phyloP scores from a whole-genome alignment of 1,140 invertebrate genomes.

The Penaeus chinensis region DNA sequence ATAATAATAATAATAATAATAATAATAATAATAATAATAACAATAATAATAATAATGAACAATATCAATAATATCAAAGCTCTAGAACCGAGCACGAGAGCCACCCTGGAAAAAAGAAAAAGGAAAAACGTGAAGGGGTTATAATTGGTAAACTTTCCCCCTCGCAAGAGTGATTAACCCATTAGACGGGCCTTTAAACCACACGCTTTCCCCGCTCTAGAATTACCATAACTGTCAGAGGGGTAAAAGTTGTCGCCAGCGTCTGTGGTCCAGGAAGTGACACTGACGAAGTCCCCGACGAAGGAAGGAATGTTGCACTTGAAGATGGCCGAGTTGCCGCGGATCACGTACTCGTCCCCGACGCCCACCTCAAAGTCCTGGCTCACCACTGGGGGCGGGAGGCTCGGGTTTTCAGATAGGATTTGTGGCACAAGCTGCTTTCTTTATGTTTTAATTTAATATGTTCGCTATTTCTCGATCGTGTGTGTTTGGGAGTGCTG shows the following conservation, averaged over 20 bases:
- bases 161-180: neutral
- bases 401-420: neutral
- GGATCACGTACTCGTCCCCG: constrained; percentile 87
- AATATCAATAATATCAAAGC: no score
- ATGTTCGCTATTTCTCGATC: neutral
- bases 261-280: constrained; percentile 84
- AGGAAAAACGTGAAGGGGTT: neutral
- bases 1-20: no score
- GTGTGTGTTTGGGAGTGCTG: neutral
- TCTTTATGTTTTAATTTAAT: neutral
- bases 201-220: neutral
- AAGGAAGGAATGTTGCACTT: constrained; percentile 90
- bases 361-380: constrained; percentile 88
- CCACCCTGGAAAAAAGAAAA: no score
- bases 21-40: neutral
- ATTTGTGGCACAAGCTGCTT: neutral
- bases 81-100: no score
- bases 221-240: constrained; percentile 54
- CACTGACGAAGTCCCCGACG: constrained; percentile 87
- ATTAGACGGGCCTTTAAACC: neutral
- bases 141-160: neutral
- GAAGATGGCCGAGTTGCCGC: constrained; percentile 86
- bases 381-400: constrained; percentile 79
- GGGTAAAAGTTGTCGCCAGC: constrained; percentile 73
- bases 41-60: no score